Conservation (phyloP, 2,113 vertebrate genomes). For the Aplodontia rufa region DNA sequence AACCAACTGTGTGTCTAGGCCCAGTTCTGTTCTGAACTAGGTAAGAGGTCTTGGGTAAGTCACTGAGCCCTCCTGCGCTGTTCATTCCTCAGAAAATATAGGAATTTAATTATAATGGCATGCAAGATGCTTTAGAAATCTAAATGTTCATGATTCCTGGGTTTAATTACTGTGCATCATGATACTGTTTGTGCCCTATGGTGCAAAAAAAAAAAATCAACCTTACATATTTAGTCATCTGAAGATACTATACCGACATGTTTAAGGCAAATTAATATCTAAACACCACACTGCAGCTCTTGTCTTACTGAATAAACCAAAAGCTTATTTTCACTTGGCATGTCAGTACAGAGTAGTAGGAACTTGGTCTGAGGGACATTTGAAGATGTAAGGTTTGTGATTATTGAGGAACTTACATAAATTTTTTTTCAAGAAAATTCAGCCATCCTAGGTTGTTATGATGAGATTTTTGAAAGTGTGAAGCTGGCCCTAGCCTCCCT, state of each 20-base stretch:
- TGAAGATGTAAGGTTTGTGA: conserved; percentile 17
- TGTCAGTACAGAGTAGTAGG: not conserved
- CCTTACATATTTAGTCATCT: not conserved
- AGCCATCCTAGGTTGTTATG: not conserved
- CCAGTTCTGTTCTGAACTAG: not conserved
- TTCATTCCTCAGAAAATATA: conserved; percentile 38
- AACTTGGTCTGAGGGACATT: not conserved
- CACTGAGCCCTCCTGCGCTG: not conserved
- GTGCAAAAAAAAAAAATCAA: not conserved
- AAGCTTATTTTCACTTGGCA: conserved; percentile 30
- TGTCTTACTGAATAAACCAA: conserved; percentile 8
- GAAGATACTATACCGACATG: not conserved
- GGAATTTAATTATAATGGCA: not conserved
- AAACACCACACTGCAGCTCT: not conserved
- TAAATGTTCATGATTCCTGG: not conserved
- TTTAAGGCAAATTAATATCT: not conserved
- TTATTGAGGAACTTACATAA: conserved; percentile 9
- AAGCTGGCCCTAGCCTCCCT: not conserved
- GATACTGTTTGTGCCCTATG: not conserved
- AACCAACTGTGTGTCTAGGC: not conserved
- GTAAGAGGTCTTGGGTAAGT: not conserved
- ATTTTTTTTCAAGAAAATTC: not conserved
- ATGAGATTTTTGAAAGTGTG: conserved; percentile 46
- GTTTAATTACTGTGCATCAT: not conserved
- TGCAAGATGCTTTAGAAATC: not conserved